These are phyloP conservation scores for Torymus auratus DNA, from an alignment of 2,888 invertebrate species.

Conservation along the genomic window DNA sequence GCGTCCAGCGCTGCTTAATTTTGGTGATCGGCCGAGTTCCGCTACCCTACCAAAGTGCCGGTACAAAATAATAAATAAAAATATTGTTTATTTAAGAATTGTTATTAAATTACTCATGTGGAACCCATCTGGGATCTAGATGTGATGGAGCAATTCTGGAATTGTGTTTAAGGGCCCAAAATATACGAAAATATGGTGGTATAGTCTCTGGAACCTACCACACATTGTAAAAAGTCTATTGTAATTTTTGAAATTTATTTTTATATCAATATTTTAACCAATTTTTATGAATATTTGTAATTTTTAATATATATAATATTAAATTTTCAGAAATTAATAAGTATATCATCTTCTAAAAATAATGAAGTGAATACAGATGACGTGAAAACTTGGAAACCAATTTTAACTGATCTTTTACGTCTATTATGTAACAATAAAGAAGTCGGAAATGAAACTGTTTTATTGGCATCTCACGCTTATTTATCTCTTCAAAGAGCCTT, in stretches of 20 bases:
- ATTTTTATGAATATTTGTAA: conserved; percentile 7
- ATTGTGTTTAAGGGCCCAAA: too few relatives aligned
- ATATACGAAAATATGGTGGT: too few relatives aligned
- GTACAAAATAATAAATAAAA: too few relatives aligned
- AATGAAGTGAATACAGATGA: conserved; percentile 22
- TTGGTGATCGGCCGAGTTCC: too few relatives aligned
- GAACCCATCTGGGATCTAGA: too few relatives aligned
- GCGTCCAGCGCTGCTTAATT: too few relatives aligned
- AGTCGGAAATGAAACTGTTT: conserved; percentile 63
- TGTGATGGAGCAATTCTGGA: too few relatives aligned
- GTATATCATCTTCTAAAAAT: conserved; percentile 44
- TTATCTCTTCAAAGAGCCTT: conserved; percentile 61
- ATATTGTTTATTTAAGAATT: too few relatives aligned
- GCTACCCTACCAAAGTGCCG: too few relatives aligned
- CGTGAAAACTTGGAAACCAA: conserved; percentile 55
- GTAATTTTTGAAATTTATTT: not conserved
- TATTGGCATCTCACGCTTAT: conserved; percentile 68
- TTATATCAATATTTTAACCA: not conserved
- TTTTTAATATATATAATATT: conserved; percentile 26
- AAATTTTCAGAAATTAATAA: conserved; percentile 65
- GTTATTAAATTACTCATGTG: too few relatives aligned
- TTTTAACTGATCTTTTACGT: conserved; percentile 39
- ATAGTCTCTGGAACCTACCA: too few relatives aligned
- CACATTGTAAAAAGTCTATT: not conserved
- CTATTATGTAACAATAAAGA: conserved; percentile 56